A percentile compares a stretch with the other conserved stretches of the same genome.
Evolutionary conservation across 2,113 vertebrate species (phyloP).

Genomic region (Etheostoma cragini): DNA sequence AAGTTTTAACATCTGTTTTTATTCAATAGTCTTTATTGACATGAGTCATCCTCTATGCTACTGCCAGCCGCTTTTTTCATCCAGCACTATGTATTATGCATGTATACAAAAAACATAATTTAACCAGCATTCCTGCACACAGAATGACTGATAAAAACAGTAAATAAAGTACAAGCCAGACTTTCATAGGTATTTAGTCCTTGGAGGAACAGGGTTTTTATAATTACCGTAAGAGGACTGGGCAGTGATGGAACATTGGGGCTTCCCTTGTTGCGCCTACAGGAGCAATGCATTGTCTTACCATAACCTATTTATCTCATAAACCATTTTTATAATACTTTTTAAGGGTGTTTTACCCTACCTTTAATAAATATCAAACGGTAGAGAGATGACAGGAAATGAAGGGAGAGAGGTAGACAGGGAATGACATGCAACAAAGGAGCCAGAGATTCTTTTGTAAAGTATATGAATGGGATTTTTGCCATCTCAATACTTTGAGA

Average conservation of each 20-base stretch:
- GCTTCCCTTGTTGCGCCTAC: slow-evolving; percentile 46
- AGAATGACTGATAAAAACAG: slow-evolving; percentile 46
- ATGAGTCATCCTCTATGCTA: slow-evolving; percentile 75
- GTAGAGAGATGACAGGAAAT: background rate
- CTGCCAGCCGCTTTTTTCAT: slow-evolving; percentile 73
- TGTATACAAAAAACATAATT: slow-evolving; percentile 34
- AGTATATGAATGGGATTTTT: background rate
- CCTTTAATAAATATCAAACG: background rate
- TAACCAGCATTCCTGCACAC: slow-evolving; percentile 22
- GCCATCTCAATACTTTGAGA: slow-evolving; percentile 6
- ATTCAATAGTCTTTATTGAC: slow-evolving; percentile 79
- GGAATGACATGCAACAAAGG: slow-evolving; percentile 2
- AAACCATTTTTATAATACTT: slow-evolving; percentile 1
- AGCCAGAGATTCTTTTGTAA: background rate
- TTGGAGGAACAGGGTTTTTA: slow-evolving; percentile 45
- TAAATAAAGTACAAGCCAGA: slow-evolving; percentile 43
- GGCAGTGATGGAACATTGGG: slow-evolving; percentile 39
- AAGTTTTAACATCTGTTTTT: slow-evolving; percentile 81
- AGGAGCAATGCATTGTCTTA: slow-evolving; percentile 37
- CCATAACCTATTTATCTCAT: slow-evolving; percentile 5
- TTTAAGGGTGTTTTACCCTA: background rate
- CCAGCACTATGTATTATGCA: slow-evolving; percentile 32
- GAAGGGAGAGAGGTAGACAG: background rate
- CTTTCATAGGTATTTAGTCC: slow-evolving; percentile 48
- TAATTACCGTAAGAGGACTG: slow-evolving; percentile 19